Evolutionary conservation across 2,888 invertebrate species (phyloP), one percentile per base, ranked within the genome.

Genomic region (Byasa hedistus): DNA sequence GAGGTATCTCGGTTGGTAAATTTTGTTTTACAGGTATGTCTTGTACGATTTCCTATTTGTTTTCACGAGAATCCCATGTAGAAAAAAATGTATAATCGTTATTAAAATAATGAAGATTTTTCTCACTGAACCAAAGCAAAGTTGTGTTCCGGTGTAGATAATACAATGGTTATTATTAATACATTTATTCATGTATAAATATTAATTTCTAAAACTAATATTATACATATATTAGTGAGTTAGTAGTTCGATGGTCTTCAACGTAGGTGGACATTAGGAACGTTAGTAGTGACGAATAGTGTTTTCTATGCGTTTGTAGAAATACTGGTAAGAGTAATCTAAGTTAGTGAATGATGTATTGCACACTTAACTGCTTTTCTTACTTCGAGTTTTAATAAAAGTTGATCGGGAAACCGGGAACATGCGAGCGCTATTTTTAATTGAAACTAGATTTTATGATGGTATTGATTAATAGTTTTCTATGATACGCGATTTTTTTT

Each of bases 341-440:
- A 84, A 82, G 80, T 83, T 73, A 81, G 76, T 76, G 76, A 71
- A 76, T 80, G 84, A 88, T 87, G 85, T 83, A 89, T 87, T 77
- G 83, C 75, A 76, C 75, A 79, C 83, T 87, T 85, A 85, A 87
- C 87, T 87, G 87, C 86, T 87, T 87, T 86, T 84, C 81, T 83
- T 80, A 79, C 83, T 86, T 76, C 70, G 75, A 69, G 76, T 86
- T 86, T 82, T 87, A 88, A 89, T 89, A 88, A 86, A 88, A 88
- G 79, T 88, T 87, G 83, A 83, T 84, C 85, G 86, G 82, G 80
- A 79, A 77, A 80, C 82, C 78, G 80, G 77, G 74, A 80, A 80
- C 80, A 80, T 72, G 74, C 77, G 69, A 74, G 77, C 75, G 73
- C 69, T 79, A 76, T 82, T 85, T 59, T 85, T 86, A 87, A 86